These are phyloP conservation scores for Anhinga rufa DNA, from an alignment of 2,113 vertebrate species.

Conservation along the genomic window DNA sequence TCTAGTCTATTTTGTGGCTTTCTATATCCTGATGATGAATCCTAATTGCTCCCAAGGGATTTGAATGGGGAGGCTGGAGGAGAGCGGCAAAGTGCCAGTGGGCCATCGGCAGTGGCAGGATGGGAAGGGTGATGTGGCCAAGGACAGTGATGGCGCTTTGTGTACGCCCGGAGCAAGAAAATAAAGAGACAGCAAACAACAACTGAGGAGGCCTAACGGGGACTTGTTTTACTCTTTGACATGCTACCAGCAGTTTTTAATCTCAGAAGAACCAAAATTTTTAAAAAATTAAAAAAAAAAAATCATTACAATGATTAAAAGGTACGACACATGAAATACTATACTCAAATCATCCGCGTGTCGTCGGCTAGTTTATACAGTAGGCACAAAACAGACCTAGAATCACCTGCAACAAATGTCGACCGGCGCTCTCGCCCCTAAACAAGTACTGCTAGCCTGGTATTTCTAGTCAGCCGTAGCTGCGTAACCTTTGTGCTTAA, in stretches of 20 bases:
- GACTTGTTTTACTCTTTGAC: constrained; percentile 40
- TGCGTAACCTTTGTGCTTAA: constrained; percentile 62
- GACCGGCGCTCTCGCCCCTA: background rate
- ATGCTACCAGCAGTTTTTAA: constrained; percentile 38
- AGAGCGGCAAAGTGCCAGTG: accelerated
- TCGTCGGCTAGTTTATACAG: background rate
- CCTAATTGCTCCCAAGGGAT: background rate
- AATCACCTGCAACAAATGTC: background rate
- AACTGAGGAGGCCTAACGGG: background rate
- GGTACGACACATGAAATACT: constrained; percentile 3
- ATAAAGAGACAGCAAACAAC: constrained; percentile 35
- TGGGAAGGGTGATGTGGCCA: background rate
- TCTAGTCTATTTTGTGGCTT: background rate
- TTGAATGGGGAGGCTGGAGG: background rate
- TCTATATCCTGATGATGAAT: background rate
- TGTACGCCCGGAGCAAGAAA: background rate
- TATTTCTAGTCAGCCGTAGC: constrained; percentile 17
- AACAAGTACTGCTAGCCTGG: background rate
- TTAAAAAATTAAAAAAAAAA: background rate
- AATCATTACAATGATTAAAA: constrained; percentile 18
- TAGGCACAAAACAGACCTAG: constrained; percentile 34
- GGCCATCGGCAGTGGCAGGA: background rate
- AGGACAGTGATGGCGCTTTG: background rate
- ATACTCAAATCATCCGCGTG: background rate
- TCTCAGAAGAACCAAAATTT: constrained; percentile 14